Percentiles rank a stretch among this genome's conserved stretches.
Evolutionary conservation across 37 sponge, comb jelly and placozoan genomes (phyloP).

Genomic region (Aplysina aerophoba): DNA sequence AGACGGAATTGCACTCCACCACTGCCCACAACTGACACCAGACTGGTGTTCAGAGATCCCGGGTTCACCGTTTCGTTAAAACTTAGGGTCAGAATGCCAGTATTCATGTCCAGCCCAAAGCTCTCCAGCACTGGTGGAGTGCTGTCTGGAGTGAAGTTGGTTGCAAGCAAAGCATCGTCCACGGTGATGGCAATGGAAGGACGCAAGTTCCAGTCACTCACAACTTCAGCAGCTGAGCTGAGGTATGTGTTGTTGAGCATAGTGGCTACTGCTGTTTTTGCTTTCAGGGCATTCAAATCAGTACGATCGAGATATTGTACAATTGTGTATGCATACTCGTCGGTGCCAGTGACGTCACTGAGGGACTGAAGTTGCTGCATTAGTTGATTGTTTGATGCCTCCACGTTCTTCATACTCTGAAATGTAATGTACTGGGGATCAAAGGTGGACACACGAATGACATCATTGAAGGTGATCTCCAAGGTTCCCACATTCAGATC

Average conservation of each 20-base stretch:
- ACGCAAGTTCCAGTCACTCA: conserved; percentile 60
- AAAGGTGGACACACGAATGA: conserved; percentile 32
- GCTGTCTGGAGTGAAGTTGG: conserved; percentile 60
- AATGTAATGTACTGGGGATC: neutral
- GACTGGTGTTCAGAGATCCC: conserved; percentile 36
- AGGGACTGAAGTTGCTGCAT: neutral
- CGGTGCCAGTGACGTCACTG: conserved; percentile 43
- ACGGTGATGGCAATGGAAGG: conserved; percentile 35
- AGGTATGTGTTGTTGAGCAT: conserved; percentile 53
- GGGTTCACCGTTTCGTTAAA: conserved; percentile 83
- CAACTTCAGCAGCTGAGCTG: conserved; percentile 34
- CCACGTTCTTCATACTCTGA: conserved; percentile 5
- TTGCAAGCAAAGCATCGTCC: conserved; percentile 51
- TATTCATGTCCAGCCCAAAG: conserved; percentile 68
- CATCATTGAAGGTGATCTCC: conserved; percentile 73
- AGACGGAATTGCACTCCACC: conserved; percentile 49
- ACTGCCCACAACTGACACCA: conserved; percentile 56
- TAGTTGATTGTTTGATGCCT: neutral
- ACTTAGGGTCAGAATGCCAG: conserved; percentile 58
- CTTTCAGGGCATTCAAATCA: conserved; percentile 76
- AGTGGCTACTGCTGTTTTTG: conserved; percentile 53
- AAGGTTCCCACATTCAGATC: conserved; percentile 72
- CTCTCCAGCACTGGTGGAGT: conserved; percentile 51
- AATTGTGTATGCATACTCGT: conserved; percentile 39
- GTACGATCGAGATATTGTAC: conserved; percentile 46